Base-by-base conservation (phyloP, 2,888 invertebrate genomes). In the Mesoligia furuncula region DNA sequence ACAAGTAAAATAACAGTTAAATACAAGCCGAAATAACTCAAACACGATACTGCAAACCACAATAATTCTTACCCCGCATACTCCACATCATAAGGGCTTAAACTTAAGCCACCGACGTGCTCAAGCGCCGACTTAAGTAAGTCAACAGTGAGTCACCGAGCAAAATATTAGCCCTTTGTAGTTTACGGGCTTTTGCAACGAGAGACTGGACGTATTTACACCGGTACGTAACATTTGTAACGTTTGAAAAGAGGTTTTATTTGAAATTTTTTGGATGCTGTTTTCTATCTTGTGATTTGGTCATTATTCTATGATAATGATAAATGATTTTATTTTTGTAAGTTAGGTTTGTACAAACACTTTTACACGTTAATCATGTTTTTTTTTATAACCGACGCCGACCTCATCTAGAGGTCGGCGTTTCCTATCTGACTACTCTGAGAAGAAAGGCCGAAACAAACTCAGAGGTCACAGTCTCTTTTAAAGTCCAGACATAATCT, bases 91-190 rank as follows among this genome's bases (percentile, higher is more conserved):
- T 62, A 73, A 72, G 72, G 64, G 71, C 31, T 75, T 61, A 42
- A 72, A 59, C 24, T 61, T 39, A 51, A 83, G 75, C 65, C 64
- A 78, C 77, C 76, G 83, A 82, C 75, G 77, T 72, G 73, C 75
- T 73, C 51, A 85, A 74, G 68, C 70, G 42, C 54, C 48, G 64
- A 57, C 65, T 76, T 83, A 80, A 85, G 77, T 83, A 82, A 86
- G 84, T 82, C 83, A 85, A 80, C 78, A 75, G 80, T 92, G 93
- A 92, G 89, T 90, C 92, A 92, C 77, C 79, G 76, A 87, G 90
- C 92, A 92, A 94, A 92, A 94, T 94, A 93, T 86, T 78, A 80
- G 86, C 87, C 90, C 90, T 90, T 90, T 90, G 86, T 87, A 65
- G 61, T 88, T 86, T 90, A 88, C 90, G 87, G 90, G 88, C 83